Evolutionary conservation across 2,888 invertebrate species (phyloP), one percentile per base, ranked within the genome.

Genomic region (Linnaemya vulpina): DNA sequence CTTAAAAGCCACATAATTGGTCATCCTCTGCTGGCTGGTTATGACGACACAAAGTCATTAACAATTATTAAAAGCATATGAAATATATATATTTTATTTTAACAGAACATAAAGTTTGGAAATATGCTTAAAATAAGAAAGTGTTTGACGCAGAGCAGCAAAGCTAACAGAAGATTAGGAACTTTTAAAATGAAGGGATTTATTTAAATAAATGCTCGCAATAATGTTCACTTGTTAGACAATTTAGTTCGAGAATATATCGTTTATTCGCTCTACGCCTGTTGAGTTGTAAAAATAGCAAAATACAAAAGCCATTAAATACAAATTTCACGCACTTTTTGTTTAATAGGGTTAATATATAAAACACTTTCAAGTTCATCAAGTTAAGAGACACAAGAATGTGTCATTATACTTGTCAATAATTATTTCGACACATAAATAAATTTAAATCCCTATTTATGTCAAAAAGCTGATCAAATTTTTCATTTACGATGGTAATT

Each of bases 81-180:
- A 73, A 25, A 62, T 38, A 74, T n/a, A 53, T 8, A 75, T 11
- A 43, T 8, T 35, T 20, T 10, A 67, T n/a, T 35, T 25, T 35
- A 68, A 55, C 30, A 49, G 3, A 55, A 63, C 46, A n/a, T 43
- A 43, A 63, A 51, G 68, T 76, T 65, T 55, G 17, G 60, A 60
- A 40, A 67, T 7, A 1, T 30, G 46, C 38, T 10, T 11, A 65
- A 38, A 51, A 17, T 4, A 46, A 65, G 49, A 73, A 77, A 51
- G 17, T 40, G 20, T 53, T 68, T 70, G 74, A 78, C 74, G 78
- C 74, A 82, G 70, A 81, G 75, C 58, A 67, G 40, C 43, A 65
- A 4, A 20, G 76, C 74, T 38, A 68, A 68, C 80, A 74, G 60
- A 22, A 13, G 53, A 3, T 53, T 22, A 9, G 10, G 3, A 22